Percentiles rank a stretch among this genome's conserved stretches.
These are phyloP conservation scores for Phortica okadai DNA, from an alignment of 2,888 invertebrate species.

Conservation along the genomic window DNA sequence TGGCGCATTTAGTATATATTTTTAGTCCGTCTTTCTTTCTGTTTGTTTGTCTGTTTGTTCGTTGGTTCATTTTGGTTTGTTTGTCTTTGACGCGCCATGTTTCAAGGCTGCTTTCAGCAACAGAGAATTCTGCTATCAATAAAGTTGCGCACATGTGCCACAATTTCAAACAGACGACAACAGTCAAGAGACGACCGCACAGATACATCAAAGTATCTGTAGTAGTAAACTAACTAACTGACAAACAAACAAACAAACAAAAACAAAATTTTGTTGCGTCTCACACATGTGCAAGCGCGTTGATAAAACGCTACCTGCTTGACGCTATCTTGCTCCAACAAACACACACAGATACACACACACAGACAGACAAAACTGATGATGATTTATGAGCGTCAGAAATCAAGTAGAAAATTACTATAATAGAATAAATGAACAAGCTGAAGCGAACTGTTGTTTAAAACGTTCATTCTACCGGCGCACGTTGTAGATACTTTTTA, in stretches of 20 bases:
- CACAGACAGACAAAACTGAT: constrained; percentile 51
- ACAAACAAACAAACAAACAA: no score
- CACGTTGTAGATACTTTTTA: constrained; percentile 2
- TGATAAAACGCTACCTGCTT: constrained; percentile 29
- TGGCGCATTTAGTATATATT: not conserved
- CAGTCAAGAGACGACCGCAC: constrained; percentile 27
- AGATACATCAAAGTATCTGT: constrained; percentile 57
- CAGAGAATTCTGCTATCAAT: not conserved
- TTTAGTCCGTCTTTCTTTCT: not conserved
- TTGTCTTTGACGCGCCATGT: not conserved
- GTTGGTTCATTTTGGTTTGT: no score
- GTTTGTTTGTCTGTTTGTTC: no score
- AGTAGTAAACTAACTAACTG: not conserved
- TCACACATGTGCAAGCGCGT: constrained; percentile 28
- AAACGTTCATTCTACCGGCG: not conserved
- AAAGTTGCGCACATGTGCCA: not conserved
- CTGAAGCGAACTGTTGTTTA: no score
- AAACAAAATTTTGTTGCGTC: constrained; percentile 39
- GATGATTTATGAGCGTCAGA: constrained; percentile 70
- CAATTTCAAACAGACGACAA: not conserved
- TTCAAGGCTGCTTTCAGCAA: not conserved
- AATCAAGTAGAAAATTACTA: constrained; percentile 69
- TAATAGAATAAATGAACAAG: constrained; percentile 52
- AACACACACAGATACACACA: not conserved
- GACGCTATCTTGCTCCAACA: constrained; percentile 51